Evolutionary conservation across 1,140 invertebrate genomes (phyloP), one percentile per base, ranked within the genome.

Genomic region (Cyphomyrmex costatus): DNA sequence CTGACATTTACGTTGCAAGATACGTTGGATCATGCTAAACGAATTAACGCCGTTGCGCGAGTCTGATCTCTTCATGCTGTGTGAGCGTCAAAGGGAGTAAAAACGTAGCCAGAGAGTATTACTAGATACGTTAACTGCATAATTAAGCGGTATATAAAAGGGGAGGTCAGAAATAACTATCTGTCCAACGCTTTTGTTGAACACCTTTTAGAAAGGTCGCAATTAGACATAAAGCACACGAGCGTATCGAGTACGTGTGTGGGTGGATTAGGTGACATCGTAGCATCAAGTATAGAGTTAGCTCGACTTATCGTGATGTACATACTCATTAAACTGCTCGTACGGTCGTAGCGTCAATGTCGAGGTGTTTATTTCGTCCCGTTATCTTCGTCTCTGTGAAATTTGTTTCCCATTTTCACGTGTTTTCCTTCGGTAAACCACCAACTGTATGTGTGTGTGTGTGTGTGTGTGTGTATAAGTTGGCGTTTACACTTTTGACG

Each of bases 281-380:
- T n/a, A 33, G 19, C 36, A 49, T 51, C 65, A 85, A 63, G 71
- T 77, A 78, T 36, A 61, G 58, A 73, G 83, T 49, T 79, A 63
- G 51, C 46, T 60, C 63, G 66, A 66, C 66, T 88, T 86, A 88
- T 88, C 85, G 61, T 63, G 68, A 88, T 58, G 21, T 27, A 66
- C 74, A 51, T 63, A 80, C 85, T 88, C 87, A 61, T 88, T 88
- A 88, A 86, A 60, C 58, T 51, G 21, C 42, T 51, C 49, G 51
- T 85, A 76, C 27, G 63, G 21, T 21, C 58, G 27, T 49, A 49
- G n/a, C 83, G 27, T 86, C 86, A 56, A 71, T 58, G 51, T 66
- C 30, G 73, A 42, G 27, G 42, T 5, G 46, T 82, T 61, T 61
- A 33, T 56, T 46, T 77, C 83, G 10, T 74, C 30, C 53, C 14